phyloP scores from a whole-genome alignment of 2,888 invertebrate species.

The Selenia dentaria region DNA sequence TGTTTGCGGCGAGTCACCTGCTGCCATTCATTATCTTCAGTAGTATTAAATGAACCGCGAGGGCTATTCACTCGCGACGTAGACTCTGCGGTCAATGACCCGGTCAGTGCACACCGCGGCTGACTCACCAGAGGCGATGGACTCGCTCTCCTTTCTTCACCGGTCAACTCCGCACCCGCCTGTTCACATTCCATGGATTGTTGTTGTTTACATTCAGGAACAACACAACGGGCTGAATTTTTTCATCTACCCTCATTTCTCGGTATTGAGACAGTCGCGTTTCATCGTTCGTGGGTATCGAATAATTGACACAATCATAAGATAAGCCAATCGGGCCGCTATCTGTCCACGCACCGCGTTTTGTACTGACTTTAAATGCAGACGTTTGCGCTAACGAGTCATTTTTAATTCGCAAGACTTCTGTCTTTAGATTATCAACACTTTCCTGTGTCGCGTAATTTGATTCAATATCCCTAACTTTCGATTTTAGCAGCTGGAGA shows the following conservation, averaged over 20 bases:
- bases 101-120: neutral
- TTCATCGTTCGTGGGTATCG: too few species aligned
- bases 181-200: too few species aligned
- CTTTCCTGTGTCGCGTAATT: neutral
- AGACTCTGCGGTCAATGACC: neutral
- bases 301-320: too few species aligned
- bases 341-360: neutral
- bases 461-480: neutral
- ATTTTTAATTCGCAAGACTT: neutral
- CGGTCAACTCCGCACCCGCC: too few species aligned
- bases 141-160: too few species aligned
- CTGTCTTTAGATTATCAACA: neutral
- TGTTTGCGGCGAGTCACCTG: neutral
- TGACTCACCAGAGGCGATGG: neutral
- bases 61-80: neutral
- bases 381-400: neutral
- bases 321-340: too few species aligned
- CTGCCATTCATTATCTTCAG: too few species aligned
- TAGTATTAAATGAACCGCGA: too few species aligned
- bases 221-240: neutral
- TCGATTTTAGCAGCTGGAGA: neutral
- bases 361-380: neutral
- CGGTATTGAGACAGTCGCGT: too few species aligned
- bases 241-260: too few species aligned
- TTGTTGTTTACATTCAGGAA: too few species aligned